These are phyloP conservation scores for Megaceryle alcyon DNA, from an alignment of 2,797 vertebrate genomes.

Conservation along the genomic window DNA sequence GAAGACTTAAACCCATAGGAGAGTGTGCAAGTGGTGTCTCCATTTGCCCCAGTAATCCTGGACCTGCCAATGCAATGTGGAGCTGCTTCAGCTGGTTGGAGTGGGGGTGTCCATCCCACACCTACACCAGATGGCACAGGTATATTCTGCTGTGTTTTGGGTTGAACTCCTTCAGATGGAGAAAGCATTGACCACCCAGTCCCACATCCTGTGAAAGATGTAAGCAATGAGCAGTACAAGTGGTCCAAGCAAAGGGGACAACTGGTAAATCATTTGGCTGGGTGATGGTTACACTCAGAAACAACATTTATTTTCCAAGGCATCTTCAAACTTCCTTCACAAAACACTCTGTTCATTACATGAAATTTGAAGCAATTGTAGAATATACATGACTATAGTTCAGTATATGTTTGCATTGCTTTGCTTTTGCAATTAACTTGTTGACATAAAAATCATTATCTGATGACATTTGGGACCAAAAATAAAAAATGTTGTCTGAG, in stretches of 20 bases:
- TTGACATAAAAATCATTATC: constrained; percentile 72
- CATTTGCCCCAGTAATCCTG: not conserved
- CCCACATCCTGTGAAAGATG: not conserved
- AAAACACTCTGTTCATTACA: constrained; percentile 40
- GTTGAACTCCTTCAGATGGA: not conserved
- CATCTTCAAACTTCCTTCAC: not conserved
- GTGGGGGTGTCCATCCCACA: not conserved
- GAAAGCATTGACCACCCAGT: rapidly evolving
- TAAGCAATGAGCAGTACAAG: not conserved
- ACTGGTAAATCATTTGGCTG: not conserved
- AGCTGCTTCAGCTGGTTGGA: not conserved
- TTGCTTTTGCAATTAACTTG: constrained; percentile 80
- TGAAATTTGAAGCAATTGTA: constrained; percentile 63
- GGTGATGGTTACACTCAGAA: not conserved
- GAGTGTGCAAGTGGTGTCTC: not conserved
- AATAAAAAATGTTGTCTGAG: constrained; percentile 44
- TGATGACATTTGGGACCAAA: constrained; percentile 63
- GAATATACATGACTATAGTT: constrained; percentile 34
- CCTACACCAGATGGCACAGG: not conserved
- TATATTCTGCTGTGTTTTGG: not conserved
- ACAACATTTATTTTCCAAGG: not conserved
- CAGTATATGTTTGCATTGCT: constrained; percentile 62
- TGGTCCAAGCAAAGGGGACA: not conserved
- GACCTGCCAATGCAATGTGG: not conserved
- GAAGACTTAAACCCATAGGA: rapidly evolving